Evolutionary conservation across 2,888 invertebrate genomes (phyloP).

Genomic region (Eupelmus urozonus): DNA sequence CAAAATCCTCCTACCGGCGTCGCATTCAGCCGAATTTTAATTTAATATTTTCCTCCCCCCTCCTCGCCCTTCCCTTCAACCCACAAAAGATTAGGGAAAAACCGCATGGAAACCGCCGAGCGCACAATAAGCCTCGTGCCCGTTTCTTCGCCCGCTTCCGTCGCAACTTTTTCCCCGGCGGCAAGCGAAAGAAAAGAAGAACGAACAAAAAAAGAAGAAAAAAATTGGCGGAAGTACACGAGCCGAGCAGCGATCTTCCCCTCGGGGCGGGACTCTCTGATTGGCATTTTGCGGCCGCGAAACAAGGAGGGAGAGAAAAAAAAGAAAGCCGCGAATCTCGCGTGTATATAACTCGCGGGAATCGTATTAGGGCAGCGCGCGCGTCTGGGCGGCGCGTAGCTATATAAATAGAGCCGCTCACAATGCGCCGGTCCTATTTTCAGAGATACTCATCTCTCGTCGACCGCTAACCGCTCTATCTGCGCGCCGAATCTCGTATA

Average conservation of each 20-base stretch:
- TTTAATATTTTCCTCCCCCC: constrained; percentile 28
- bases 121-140: constrained; percentile 28
- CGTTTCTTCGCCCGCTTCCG: constrained; percentile 31
- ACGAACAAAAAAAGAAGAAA: neutral
- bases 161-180: constrained; percentile 15
- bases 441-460: constrained; percentile 73
- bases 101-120: constrained; percentile 31
- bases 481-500: constrained; percentile 66
- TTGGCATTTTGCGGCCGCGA: constrained; percentile 38
- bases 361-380: constrained; percentile 37
- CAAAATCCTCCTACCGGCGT: constrained; percentile 2
- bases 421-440: constrained; percentile 74
- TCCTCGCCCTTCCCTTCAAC: neutral
- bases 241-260: neutral
- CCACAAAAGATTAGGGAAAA: constrained; percentile 47
- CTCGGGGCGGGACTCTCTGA: constrained; percentile 47
- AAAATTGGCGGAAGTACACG: constrained; percentile 48
- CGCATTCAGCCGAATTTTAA: constrained; percentile 43
- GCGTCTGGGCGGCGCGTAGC: constrained; percentile 12
- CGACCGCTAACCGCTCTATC: constrained; percentile 68
- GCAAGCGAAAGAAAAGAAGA: constrained; percentile 16
- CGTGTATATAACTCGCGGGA: neutral
- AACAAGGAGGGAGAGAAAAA: neutral
- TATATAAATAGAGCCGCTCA: neutral
- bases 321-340: neutral